Evolutionary conservation across 2,888 invertebrate species (phyloP).

Genomic region (Entomobrya proxima): DNA sequence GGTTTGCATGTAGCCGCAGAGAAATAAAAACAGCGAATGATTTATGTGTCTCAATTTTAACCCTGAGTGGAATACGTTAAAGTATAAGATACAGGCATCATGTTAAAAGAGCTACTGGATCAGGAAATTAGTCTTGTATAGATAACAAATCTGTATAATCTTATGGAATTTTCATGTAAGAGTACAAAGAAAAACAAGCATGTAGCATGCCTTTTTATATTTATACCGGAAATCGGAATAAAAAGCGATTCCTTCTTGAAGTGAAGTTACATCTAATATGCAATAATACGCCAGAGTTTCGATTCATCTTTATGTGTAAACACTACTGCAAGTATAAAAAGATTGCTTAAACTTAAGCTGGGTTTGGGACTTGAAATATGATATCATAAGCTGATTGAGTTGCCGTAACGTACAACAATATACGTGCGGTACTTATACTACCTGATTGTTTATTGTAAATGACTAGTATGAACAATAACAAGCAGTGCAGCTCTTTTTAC

Average conservation of each 20-base stretch:
- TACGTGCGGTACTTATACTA: not conserved
- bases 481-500: not conserved
- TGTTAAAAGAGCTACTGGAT: constrained; percentile 17
- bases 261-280: not conserved
- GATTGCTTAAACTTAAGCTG: not conserved
- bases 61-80: constrained; percentile 70
- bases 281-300: not conserved
- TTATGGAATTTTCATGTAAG: not conserved
- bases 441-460: constrained; percentile 23
- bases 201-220: not conserved
- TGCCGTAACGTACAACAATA: not conserved
- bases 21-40: constrained; percentile 65
- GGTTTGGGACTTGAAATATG: constrained; percentile 18
- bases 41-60: constrained; percentile 70
- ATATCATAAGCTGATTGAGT: not conserved
- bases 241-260: constrained; percentile 3
- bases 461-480: not conserved
- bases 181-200: not conserved
- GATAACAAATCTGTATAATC: constrained; percentile 9
- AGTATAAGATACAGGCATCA: not conserved
- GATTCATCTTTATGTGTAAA: constrained; percentile 4
- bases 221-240: constrained; percentile 7
- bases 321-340: no score
- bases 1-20: constrained; percentile 31
- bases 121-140: constrained; percentile 17